phyloP scores from a whole-genome alignment of 2,797 vertebrate genomes.

The Anniella stebbinsi region DNA sequence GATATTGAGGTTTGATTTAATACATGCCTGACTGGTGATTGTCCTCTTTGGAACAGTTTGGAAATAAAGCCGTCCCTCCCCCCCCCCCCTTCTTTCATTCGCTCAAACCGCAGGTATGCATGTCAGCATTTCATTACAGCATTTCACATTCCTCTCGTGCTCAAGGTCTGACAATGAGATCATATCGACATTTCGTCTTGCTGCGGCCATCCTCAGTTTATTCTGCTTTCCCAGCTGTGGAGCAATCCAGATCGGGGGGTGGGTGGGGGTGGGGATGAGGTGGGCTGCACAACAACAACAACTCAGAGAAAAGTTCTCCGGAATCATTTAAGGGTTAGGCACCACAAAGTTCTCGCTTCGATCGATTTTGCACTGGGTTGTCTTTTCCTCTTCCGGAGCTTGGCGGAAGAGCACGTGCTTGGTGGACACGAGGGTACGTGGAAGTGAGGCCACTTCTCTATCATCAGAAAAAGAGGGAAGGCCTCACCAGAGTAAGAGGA shows the following conservation, averaged over 20 bases:
- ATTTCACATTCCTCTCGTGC: slow-evolving; percentile 36
- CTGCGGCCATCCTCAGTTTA: slow-evolving; percentile 35
- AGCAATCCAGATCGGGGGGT: slow-evolving; percentile 49
- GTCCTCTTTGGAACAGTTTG: slow-evolving; percentile 64
- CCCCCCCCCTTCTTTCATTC: slow-evolving; percentile 31
- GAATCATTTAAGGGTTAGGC: neutral
- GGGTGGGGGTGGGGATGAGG: too few species aligned
- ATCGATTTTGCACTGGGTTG: slow-evolving; percentile 16
- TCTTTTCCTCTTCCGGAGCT: neutral
- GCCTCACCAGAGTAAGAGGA: too few species aligned
- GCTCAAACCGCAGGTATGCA: slow-evolving; percentile 38
- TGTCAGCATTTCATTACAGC: slow-evolving; percentile 23
- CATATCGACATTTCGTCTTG: slow-evolving; percentile 47
- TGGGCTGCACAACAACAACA: too few species aligned
- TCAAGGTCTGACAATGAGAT: slow-evolving; percentile 60
- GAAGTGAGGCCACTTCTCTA: too few species aligned
- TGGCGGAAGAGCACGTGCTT: neutral
- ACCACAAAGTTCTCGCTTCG: neutral
- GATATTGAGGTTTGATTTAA: slow-evolving; percentile 68
- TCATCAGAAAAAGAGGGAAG: too few species aligned
- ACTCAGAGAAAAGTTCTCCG: neutral
- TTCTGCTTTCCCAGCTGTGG: slow-evolving; percentile 57
- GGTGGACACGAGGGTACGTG: too few species aligned
- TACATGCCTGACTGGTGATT: slow-evolving; percentile 62
- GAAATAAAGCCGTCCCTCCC: slow-evolving; percentile 50